phyloP scores from a whole-genome alignment of 2,797 vertebrate species.

The Distichodus sexfasciatus region DNA sequence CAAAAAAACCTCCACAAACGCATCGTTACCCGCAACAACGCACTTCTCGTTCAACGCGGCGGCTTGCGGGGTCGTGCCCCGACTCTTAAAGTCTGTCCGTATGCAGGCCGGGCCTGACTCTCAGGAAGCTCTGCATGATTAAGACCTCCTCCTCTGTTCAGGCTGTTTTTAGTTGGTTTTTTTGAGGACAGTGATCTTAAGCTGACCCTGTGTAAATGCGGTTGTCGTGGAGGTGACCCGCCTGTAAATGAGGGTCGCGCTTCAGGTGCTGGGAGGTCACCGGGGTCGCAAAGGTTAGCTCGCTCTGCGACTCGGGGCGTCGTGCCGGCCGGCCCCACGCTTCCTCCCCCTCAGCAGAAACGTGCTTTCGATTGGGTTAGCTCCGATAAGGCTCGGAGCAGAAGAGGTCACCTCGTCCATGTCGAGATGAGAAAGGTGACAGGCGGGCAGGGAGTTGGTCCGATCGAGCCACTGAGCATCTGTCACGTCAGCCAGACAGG shows the following conservation, averaged over 20 bases:
- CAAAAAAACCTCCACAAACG: slow-evolving; percentile 3
- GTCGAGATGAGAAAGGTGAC: slow-evolving; percentile 79
- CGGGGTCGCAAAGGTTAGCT: slow-evolving; percentile 67
- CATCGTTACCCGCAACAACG: slow-evolving; percentile 38
- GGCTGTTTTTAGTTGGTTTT: slow-evolving; percentile 40
- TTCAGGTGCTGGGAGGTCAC: slow-evolving; percentile 65
- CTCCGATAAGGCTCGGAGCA: slow-evolving; percentile 74
- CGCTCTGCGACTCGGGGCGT: slow-evolving; percentile 61
- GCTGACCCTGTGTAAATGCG: slow-evolving; percentile 80
- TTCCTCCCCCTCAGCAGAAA: slow-evolving; percentile 75
- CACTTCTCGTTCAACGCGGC: slow-evolving; percentile 38
- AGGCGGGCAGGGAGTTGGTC: slow-evolving; percentile 74
- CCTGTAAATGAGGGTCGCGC: slow-evolving; percentile 80
- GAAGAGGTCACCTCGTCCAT: slow-evolving; percentile 74
- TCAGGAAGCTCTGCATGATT: slow-evolving; percentile 65
- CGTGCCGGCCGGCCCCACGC: slow-evolving; percentile 58
- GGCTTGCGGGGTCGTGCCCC: slow-evolving; percentile 55
- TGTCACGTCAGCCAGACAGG: slow-evolving; percentile 72
- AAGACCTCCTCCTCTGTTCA: slow-evolving; percentile 65
- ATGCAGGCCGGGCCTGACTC: slow-evolving; percentile 52
- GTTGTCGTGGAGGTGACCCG: slow-evolving; percentile 77
- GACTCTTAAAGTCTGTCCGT: slow-evolving; percentile 48
- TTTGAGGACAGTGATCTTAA: slow-evolving; percentile 68
- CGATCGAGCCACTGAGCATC: slow-evolving; percentile 75
- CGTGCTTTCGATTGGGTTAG: slow-evolving; percentile 82